Conservation (phyloP, 2,888 invertebrate species). For the Temnothorax ravouxi region DNA sequence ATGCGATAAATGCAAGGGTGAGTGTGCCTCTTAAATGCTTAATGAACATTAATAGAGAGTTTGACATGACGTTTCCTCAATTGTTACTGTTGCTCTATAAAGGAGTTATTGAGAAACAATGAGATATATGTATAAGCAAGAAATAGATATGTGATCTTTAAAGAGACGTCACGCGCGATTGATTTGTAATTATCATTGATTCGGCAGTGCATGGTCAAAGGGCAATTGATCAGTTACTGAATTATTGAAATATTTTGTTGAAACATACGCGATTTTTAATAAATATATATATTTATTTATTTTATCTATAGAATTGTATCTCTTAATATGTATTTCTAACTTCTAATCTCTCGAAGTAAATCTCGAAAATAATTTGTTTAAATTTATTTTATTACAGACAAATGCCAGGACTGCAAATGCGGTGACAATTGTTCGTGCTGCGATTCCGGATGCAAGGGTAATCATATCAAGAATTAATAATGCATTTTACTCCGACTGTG, state of each 20-base stretch:
- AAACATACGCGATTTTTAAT: background rate
- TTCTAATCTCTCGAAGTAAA: constrained; percentile 1
- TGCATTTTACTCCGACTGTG: background rate
- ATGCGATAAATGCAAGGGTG: constrained; percentile 84
- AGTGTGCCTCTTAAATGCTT: constrained; percentile 53
- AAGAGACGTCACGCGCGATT: background rate
- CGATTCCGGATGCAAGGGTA: constrained; percentile 78
- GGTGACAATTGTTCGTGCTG: constrained; percentile 83
- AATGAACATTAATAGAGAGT: constrained; percentile 16
- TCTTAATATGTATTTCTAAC: background rate
- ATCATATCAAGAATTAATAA: constrained; percentile 5
- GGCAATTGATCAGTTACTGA: background rate
- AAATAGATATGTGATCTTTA: background rate
- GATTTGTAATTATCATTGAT: constrained; percentile 19
- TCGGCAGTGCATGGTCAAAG: background rate
- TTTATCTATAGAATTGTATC: constrained; percentile 1
- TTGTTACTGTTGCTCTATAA: background rate
- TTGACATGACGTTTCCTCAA: constrained; percentile 45
- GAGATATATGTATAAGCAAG: background rate
- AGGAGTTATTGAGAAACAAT: background rate
- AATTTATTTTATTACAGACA: constrained; percentile 77
- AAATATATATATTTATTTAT: background rate
- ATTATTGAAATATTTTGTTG: background rate
- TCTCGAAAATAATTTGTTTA: background rate
- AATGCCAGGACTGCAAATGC: constrained; percentile 83